Evolutionary conservation across 2,113 vertebrate species (phyloP), one percentile per base, ranked within the genome.

Genomic region (Cebus imitator): DNA sequence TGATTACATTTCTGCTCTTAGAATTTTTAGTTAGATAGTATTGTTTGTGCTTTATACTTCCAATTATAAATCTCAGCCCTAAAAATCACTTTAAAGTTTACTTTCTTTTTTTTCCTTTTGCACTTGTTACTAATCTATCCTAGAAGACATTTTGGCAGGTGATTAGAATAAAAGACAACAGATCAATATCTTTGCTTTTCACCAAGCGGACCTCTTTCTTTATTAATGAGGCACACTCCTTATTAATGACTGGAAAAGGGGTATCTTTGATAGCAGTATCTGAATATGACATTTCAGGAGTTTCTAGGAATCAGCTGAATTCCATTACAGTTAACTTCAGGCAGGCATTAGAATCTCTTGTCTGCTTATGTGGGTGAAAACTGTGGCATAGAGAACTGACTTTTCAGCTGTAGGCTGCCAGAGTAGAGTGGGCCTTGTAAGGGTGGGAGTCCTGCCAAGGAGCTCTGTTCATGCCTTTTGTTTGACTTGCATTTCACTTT

Each of bases 141-240:
- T 30, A 43, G 66, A 80, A 78, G 58, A 91, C 18, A 88, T 90
- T 90, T 87, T 89, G 79, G 66, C 61, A 80, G 18, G 17, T 79
- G 23, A 89, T 89, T 95, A 84, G 75, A 86, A 79, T 80, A 58
- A 78, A 96, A 96, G 79, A 68, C 89, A 70, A 57, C 13, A 85
- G 27, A 73, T 43, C 11, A 61, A 81, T 90, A 16, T 79, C 87
- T 94, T 84, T 95, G 85, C 80, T 92, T 93, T 91, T 76, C 30
- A 70, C 37, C 40, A 35, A 82, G 57, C 30, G 48, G 91, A 73
- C 55, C 61, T 88, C 40, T 85, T 81, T 90, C 61, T 13, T 64
- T 64, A 64, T 64, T 64, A 32, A 20, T 72, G 40, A 86, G 37
- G 18, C 21, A 43, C 20, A 91, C 72, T 85, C n/a, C 45, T 94